These are phyloP conservation scores for Adineta ricciae DNA, from an alignment of 2,888 invertebrate genomes.

Conservation along the genomic window DNA sequence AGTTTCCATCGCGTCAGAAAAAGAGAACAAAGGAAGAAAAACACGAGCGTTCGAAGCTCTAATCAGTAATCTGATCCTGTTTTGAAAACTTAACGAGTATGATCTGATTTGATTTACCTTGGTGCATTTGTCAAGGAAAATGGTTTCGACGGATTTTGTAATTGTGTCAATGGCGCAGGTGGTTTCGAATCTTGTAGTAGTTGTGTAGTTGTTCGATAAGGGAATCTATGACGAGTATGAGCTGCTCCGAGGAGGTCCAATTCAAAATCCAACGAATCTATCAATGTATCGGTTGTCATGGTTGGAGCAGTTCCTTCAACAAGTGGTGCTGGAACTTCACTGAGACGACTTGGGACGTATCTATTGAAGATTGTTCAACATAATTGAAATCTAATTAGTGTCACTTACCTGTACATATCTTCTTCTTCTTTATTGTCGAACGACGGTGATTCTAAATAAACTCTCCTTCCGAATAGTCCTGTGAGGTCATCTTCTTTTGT, in stretches of 20 bases:
- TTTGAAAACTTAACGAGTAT: not conserved
- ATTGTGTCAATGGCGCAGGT: not conserved
- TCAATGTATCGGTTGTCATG: not conserved
- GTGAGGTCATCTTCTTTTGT: not conserved
- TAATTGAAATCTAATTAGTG: not conserved
- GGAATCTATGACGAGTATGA: not conserved
- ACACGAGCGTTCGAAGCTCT: no score
- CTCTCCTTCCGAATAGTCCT: not conserved
- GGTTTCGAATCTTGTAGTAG: not conserved
- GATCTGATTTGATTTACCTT: not conserved
- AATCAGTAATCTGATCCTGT: not conserved
- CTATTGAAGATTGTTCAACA: not conserved
- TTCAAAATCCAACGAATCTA: conserved; percentile 3
- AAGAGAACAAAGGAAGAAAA: no score
- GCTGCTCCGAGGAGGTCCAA: not conserved
- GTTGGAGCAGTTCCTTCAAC: not conserved
- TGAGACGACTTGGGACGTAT: conserved; percentile 6
- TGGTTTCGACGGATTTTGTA: not conserved
- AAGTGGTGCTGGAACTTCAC: not conserved
- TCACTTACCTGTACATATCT: conserved; percentile 12
- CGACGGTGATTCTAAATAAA: conserved; percentile 9
- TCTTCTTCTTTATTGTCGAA: not conserved
- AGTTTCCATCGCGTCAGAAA: no score
- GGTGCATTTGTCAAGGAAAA: not conserved
- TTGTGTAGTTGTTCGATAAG: not conserved